Evolutionary conservation across 2,113 vertebrate genomes (phyloP), one percentile per base, ranked within the genome.

Genomic region (Ariopsis seemanni): DNA sequence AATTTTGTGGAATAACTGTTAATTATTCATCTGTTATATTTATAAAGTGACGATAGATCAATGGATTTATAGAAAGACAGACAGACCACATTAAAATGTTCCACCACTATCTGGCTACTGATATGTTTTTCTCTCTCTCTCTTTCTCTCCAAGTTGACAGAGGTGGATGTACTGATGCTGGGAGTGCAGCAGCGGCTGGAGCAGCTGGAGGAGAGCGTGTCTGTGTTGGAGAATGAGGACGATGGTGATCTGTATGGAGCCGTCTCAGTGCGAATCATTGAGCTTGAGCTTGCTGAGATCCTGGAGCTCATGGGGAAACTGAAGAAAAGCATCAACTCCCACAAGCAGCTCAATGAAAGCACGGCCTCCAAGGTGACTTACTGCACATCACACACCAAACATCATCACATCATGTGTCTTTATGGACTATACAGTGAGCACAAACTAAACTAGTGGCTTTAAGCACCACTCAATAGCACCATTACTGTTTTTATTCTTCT

Each of bases 201-300:
- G 1, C 89, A 93, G 85, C 91, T 96, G 84, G 67, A 86, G 78
- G 14, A 89, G 0, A 92, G 94, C 0, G 62, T 95, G 48, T 83
- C 84, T 0, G 55, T 82, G 48, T 89, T 95, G 90, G 94, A 95
- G 90, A 86, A 18, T 53, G 94, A 95, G 78, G 87, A 94, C 7
- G 94, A 95, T 1, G 92, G 90, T 6, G 87, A 92, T 2, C 91
- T 96, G 12, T 95, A 93, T 0, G 90, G 88, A 14, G 92, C 90
- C 5, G 82, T 95, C 69, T 94, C 94, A 84, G 91, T 95, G 82
- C 83, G 92, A 12, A 89, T 95, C 75, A 90, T 95, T 0, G 90
- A 96, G 84, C 94, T 95, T 0, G 95, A 96, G 58, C 82, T 94
- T n/a, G 60, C 0, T 0, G 93, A 95, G 80, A 90, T 95, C 77